These are phyloP conservation scores for Poecile montanus DNA, from an alignment of 2,797 vertebrate genomes.

Conservation along the genomic window DNA sequence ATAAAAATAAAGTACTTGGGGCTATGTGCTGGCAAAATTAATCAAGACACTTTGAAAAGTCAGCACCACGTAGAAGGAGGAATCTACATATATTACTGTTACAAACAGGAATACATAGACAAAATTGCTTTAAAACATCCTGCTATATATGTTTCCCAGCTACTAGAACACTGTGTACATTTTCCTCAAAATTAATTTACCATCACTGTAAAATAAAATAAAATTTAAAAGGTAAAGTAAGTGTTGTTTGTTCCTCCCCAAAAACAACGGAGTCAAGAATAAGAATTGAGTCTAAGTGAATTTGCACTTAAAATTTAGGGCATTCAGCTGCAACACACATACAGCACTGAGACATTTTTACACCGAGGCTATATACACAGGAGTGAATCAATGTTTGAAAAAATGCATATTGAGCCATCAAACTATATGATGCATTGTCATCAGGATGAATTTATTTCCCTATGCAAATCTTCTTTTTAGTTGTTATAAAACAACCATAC, in stretches of 20 bases:
- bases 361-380: neutral
- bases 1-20: neutral
- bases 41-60: neutral
- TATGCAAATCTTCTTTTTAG: neutral
- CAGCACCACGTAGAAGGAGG: neutral
- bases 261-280: neutral
- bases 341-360: neutral
- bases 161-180: neutral
- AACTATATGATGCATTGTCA: neutral
- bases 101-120: neutral
- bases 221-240: neutral
- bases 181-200: conserved; percentile 20
- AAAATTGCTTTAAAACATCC: neutral
- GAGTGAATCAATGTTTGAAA: neutral
- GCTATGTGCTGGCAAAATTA: neutral
- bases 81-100: neutral
- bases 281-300: neutral
- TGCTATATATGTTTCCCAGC: neutral
- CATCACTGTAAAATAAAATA: neutral
- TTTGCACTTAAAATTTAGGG: neutral
- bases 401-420: neutral
- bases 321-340: neutral
- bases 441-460: neutral
- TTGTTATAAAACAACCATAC: neutral
- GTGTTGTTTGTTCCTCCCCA: neutral